A percentile compares a stretch with the other conserved stretches of the same genome.
These are phyloP conservation scores for Lanistes nyassanus DNA, from an alignment of 1,140 invertebrate species.

Conservation along the genomic window DNA sequence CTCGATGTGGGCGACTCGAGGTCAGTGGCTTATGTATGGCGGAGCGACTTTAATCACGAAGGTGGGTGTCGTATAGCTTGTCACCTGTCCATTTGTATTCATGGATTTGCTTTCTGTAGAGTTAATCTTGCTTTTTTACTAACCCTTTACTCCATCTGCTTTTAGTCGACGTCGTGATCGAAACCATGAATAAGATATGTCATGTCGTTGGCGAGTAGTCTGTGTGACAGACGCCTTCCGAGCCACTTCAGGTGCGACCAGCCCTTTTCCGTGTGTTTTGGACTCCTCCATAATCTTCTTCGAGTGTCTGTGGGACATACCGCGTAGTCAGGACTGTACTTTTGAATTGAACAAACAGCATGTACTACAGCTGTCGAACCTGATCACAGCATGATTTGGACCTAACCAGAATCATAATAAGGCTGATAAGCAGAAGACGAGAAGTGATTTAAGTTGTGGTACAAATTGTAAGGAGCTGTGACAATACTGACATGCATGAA, in stretches of 20 bases:
- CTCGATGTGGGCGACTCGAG: conserved; percentile 8
- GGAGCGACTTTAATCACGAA: conserved; percentile 16
- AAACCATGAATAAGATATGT: neutral
- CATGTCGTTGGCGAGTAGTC: neutral
- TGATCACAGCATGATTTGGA: too few relatives aligned
- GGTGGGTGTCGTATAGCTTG: conserved; percentile 14
- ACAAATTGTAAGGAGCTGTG: too few relatives aligned
- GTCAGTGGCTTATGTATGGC: conserved; percentile 14
- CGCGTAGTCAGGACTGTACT: neutral
- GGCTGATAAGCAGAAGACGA: too few relatives aligned
- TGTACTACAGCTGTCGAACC: neutral
- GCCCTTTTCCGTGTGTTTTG: conserved; percentile 18
- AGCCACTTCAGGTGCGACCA: conserved; percentile 9
- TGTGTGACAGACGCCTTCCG: neutral
- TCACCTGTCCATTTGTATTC: conserved; percentile 6
- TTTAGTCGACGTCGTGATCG: neutral
- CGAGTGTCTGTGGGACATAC: neutral
- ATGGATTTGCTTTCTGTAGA: neutral
- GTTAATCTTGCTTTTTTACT: neutral
- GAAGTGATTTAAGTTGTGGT: too few relatives aligned
- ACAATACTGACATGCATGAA: too few relatives aligned
- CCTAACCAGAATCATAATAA: neutral
- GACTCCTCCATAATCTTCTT: conserved; percentile 16
- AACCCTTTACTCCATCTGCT: neutral
- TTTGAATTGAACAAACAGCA: neutral